phyloP scores from a whole-genome alignment of 1,140 invertebrate genomes.

The Lucilia sericata region DNA sequence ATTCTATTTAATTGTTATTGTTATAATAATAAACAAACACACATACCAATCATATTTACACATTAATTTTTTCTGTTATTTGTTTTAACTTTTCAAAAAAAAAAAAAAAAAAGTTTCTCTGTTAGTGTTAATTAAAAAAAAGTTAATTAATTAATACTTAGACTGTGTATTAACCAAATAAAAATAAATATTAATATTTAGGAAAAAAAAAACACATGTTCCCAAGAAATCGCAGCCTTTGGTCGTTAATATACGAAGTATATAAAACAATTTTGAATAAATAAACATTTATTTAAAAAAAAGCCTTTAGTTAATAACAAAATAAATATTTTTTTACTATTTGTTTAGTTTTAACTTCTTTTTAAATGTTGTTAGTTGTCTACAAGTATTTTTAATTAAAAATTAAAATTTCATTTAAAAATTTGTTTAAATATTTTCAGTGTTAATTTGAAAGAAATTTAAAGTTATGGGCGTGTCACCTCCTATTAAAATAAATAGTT shows the following conservation, averaged over 20 bases:
- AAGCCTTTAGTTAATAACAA: conserved; percentile 25
- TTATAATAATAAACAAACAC: not conserved
- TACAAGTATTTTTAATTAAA: not conserved
- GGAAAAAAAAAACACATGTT: conserved; percentile 40
- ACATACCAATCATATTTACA: conserved; percentile 34
- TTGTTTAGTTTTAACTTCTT: not conserved
- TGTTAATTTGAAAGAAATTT: too few relatives aligned
- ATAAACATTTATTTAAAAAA: not conserved
- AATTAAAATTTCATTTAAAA: too few relatives aligned
- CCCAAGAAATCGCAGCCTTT: conserved; percentile 64
- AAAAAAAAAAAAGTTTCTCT: not conserved
- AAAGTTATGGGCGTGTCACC: too few relatives aligned
- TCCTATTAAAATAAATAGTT: too few relatives aligned
- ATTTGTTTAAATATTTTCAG: too few relatives aligned
- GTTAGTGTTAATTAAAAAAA: not conserved
- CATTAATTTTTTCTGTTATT: not conserved
- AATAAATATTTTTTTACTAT: conserved; percentile 32
- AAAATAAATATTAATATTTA: not conserved
- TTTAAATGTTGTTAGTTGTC: not conserved
- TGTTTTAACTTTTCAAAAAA: not conserved
- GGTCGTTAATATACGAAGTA: not conserved
- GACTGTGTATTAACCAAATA: too few relatives aligned
- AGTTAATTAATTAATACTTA: conserved; percentile 16
- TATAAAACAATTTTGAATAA: conserved; percentile 1
- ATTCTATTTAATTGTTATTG: not conserved